Evolutionary conservation across 2,797 vertebrate genomes (phyloP).

Genomic region (Echiichthys vipera): DNA sequence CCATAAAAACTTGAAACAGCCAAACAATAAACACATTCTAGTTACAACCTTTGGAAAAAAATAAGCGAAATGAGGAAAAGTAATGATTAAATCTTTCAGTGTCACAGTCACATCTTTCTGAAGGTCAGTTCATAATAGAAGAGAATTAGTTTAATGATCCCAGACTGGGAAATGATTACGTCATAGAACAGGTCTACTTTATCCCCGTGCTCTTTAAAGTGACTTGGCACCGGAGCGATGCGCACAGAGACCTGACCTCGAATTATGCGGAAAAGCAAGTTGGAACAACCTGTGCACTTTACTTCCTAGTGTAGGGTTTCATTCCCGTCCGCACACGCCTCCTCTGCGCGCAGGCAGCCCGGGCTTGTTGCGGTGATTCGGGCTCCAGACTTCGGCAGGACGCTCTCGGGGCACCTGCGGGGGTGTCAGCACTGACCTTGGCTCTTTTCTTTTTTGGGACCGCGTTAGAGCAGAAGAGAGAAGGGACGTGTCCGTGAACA

Average conservation of each 20-base stretch:
- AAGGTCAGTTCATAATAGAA: no score
- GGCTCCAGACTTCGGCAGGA: not conserved
- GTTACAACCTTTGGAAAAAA: no score
- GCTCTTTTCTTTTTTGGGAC: not conserved
- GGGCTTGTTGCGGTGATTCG: not conserved
- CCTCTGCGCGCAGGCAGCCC: not conserved
- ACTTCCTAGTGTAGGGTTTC: constrained; percentile 73
- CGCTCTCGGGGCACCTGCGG: not conserved
- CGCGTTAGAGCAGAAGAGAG: not conserved
- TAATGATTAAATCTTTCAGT: no score
- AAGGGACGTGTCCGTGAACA: not conserved
- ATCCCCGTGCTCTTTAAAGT: not conserved
- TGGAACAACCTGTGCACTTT: constrained; percentile 55
- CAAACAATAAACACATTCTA: no score
- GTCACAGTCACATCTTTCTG: no score
- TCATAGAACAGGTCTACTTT: no score
- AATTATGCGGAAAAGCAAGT: constrained; percentile 79
- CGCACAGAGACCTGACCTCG: not conserved
- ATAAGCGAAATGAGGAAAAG: no score
- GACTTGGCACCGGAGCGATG: not conserved
- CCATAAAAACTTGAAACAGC: no score
- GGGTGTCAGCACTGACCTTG: not conserved
- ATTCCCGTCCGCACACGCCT: constrained; percentile 25
- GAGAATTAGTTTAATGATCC: no score
- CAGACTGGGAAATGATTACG: no score